phyloP scores from a whole-genome alignment of 1,140 invertebrate species.

The Trichomalopsis sarcophagae region DNA sequence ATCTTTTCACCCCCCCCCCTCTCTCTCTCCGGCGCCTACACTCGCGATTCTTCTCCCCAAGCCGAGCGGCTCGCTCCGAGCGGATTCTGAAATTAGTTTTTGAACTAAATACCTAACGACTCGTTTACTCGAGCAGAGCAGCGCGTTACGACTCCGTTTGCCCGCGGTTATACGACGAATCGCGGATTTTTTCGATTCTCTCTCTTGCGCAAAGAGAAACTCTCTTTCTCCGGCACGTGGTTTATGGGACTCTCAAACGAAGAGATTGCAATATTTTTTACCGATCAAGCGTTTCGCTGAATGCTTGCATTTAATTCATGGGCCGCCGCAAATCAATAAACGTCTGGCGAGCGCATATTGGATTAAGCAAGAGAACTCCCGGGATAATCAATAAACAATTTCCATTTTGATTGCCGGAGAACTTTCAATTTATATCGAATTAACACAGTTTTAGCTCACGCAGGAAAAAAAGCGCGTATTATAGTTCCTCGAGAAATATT shows the following conservation, averaged over 20 bases:
- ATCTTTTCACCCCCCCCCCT: not conserved
- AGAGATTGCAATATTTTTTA: not conserved
- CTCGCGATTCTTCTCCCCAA: not conserved
- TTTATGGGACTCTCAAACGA: not conserved
- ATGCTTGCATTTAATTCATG: not conserved
- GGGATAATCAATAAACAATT: slow-evolving; percentile 41
- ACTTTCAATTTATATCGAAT: slow-evolving; percentile 37
- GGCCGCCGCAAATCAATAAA: not conserved
- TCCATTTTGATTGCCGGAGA: slow-evolving; percentile 34
- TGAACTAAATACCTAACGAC: not conserved
- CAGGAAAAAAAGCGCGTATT: not conserved
- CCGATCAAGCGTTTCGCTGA: not conserved
- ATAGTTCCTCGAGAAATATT: slow-evolving; percentile 30
- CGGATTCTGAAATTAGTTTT: slow-evolving; percentile 3
- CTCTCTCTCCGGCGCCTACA: not conserved
- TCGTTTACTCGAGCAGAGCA: no score
- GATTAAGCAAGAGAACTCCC: slow-evolving; percentile 26
- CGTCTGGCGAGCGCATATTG: not conserved
- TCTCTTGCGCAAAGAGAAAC: slow-evolving; percentile 1
- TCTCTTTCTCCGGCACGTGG: not conserved
- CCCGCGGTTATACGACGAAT: no score
- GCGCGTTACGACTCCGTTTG: no score
- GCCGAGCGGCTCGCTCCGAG: not conserved
- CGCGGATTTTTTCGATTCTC: not conserved
- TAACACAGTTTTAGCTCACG: slow-evolving; percentile 36